Percentiles rank a stretch among this genome's conserved stretches.
Evolutionary conservation across 2,888 invertebrate genomes (phyloP).

Genomic region (Diabrotica balteata): DNA sequence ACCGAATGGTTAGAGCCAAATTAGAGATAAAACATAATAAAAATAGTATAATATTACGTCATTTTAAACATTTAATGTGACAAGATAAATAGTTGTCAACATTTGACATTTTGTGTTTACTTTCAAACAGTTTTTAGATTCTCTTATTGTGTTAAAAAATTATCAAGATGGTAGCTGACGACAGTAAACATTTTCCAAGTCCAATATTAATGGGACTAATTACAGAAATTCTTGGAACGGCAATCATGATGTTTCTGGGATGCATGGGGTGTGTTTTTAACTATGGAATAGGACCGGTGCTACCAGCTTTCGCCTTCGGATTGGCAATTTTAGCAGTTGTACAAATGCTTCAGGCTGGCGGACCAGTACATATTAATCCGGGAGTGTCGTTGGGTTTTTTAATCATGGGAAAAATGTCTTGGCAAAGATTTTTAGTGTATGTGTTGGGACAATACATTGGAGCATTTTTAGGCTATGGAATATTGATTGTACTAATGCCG

Average conservation of each 20-base stretch:
- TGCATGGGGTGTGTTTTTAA: conserved; percentile 34
- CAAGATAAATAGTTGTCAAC: too few species aligned
- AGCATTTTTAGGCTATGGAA: conserved; percentile 30
- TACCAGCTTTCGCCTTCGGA: conserved; percentile 35
- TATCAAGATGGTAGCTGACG: not conserved
- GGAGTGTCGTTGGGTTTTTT: conserved; percentile 31
- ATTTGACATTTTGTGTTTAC: too few species aligned
- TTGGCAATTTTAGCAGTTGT: conserved; percentile 28
- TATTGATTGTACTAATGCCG: conserved; percentile 22
- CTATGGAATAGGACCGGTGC: conserved; percentile 28
- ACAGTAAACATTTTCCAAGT: conserved; percentile 1
- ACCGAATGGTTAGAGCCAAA: too few species aligned
- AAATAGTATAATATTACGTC: too few species aligned
- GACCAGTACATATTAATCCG: conserved; percentile 37
- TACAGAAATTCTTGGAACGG: conserved; percentile 9
- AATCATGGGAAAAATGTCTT: conserved; percentile 30
- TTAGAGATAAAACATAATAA: too few species aligned
- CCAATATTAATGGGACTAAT: conserved; percentile 8
- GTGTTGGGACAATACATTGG: conserved; percentile 35
- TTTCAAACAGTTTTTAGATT: too few species aligned
- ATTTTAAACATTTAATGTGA: too few species aligned
- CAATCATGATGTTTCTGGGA: conserved; percentile 12
- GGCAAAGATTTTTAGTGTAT: conserved; percentile 30
- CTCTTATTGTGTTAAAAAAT: too few species aligned
- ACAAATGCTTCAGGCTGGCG: conserved; percentile 32